phyloP scores from a whole-genome alignment of 2,113 vertebrate genomes.

The Piaya cayana region DNA sequence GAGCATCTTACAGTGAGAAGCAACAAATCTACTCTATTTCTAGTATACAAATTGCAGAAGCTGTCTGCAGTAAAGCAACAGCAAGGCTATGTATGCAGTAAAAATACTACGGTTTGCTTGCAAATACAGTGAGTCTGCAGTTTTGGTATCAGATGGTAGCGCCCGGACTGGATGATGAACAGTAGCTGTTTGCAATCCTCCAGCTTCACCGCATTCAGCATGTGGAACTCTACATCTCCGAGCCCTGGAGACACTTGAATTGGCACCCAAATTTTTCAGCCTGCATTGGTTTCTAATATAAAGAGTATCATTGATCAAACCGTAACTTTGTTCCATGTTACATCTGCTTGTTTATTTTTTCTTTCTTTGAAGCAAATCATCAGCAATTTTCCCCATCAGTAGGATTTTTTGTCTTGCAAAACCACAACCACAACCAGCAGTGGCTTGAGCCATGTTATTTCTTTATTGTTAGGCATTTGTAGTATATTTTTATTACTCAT shows the following conservation, averaged over 20 bases:
- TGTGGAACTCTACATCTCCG: background rate
- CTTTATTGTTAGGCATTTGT: slow-evolving; percentile 60
- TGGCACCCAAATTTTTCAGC: background rate
- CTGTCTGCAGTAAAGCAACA: background rate
- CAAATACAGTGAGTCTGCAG: background rate
- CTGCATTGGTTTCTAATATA: background rate
- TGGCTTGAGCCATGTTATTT: slow-evolving; percentile 57
- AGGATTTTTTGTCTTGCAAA: slow-evolving; percentile 55
- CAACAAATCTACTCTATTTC: rapidly evolving
- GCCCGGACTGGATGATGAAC: background rate
- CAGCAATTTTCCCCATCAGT: slow-evolving; percentile 59
- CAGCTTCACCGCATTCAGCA: background rate
- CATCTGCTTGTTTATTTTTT: slow-evolving; percentile 45
- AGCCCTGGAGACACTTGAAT: background rate
- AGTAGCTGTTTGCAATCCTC: background rate
- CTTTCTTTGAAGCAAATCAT: slow-evolving; percentile 55
- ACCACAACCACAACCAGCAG: slow-evolving; percentile 56
- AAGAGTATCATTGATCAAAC: background rate
- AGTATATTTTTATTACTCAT: slow-evolving; percentile 48
- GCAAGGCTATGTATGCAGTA: background rate
- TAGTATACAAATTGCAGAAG: background rate
- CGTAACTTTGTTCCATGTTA: background rate
- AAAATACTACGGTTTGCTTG: background rate
- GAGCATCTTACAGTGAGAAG: background rate
- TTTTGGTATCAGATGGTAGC: background rate